Conservation (phyloP, 2,888 invertebrate genomes). For the Macaria liturata region DNA sequence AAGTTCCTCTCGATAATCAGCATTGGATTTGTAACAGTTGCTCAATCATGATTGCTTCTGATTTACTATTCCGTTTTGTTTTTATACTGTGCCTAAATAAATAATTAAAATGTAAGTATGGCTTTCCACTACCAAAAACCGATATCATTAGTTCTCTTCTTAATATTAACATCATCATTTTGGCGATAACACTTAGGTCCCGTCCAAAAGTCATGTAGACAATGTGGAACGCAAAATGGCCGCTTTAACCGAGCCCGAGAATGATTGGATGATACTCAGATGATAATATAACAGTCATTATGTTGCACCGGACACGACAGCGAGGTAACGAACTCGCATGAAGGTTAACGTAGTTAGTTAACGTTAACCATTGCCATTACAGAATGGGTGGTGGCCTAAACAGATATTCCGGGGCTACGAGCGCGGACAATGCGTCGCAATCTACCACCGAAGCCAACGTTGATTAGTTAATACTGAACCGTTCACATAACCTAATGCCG, state of each 20-base stretch:
- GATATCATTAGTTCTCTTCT: too few species aligned
- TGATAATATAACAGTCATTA: constrained; percentile 28
- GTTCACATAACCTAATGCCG: constrained; percentile 72
- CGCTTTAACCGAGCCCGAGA: constrained; percentile 19
- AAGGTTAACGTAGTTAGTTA: constrained; percentile 67
- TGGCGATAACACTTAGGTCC: constrained; percentile 4
- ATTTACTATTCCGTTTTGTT: neutral
- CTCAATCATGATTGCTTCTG: neutral
- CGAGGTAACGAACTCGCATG: constrained; percentile 55
- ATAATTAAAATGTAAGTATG: too few species aligned
- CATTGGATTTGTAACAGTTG: constrained; percentile 8
- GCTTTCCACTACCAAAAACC: too few species aligned
- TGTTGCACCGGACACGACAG: constrained; percentile 48
- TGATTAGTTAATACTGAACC: constrained; percentile 80
- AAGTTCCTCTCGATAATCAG: constrained; percentile 5
- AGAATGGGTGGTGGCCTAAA: constrained; percentile 79
- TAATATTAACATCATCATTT: too few species aligned
- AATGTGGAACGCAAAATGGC: constrained; percentile 18
- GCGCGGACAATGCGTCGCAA: constrained; percentile 79
- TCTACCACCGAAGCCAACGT: constrained; percentile 77
- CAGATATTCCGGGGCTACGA: constrained; percentile 81
- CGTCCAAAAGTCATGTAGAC: constrained; percentile 6
- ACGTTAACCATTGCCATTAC: constrained; percentile 73
- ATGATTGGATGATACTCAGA: constrained; percentile 32
- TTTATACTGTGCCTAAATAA: too few species aligned